Evolutionary conservation across 2,797 vertebrate species (phyloP).

Genomic region (Otolemur crassicaudatus): DNA sequence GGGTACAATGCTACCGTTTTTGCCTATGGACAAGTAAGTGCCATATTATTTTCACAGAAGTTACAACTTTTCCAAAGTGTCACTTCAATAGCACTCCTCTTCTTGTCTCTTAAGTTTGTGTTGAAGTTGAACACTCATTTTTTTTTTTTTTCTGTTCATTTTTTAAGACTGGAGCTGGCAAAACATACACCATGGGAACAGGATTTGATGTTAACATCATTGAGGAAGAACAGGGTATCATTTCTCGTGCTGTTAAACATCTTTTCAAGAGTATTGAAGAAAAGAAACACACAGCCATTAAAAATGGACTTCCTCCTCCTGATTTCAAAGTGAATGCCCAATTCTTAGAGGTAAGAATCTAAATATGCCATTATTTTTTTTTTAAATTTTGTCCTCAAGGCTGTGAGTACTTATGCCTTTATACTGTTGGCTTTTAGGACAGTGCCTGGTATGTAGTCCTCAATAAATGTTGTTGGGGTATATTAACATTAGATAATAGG

Average conservation of each 20-base stretch:
- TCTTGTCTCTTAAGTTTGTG: neutral
- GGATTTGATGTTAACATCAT: slow-evolving; percentile 96
- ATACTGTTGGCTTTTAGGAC: neutral
- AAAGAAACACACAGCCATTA: slow-evolving; percentile 91
- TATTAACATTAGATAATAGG: slow-evolving; percentile 20
- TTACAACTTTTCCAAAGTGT: neutral
- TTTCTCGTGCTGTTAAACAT: slow-evolving; percentile 95
- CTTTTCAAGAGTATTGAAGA: slow-evolving; percentile 96
- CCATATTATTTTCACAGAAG: slow-evolving; percentile 24
- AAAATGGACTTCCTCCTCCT: slow-evolving; percentile 93
- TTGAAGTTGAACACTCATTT: neutral
- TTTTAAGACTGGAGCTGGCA: slow-evolving; percentile 96
- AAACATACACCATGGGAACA: slow-evolving; percentile 99
- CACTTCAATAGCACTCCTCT: neutral
- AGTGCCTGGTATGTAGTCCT: neutral
- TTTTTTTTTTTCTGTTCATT: slow-evolving; percentile 52
- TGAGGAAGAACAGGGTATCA: slow-evolving; percentile 96
- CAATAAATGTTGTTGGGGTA: neutral
- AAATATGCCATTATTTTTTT: neutral
- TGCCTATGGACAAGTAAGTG: slow-evolving; percentile 96
- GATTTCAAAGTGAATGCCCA: slow-evolving; percentile 99
- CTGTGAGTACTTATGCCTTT: neutral
- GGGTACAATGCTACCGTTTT: slow-evolving; percentile 98
- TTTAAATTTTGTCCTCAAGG: slow-evolving; percentile 19
- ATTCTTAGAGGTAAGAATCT: slow-evolving; percentile 94